These are phyloP conservation scores for Cyrtodaria siliqua DNA, from an alignment of 2,888 invertebrate genomes.

Conservation along the genomic window DNA sequence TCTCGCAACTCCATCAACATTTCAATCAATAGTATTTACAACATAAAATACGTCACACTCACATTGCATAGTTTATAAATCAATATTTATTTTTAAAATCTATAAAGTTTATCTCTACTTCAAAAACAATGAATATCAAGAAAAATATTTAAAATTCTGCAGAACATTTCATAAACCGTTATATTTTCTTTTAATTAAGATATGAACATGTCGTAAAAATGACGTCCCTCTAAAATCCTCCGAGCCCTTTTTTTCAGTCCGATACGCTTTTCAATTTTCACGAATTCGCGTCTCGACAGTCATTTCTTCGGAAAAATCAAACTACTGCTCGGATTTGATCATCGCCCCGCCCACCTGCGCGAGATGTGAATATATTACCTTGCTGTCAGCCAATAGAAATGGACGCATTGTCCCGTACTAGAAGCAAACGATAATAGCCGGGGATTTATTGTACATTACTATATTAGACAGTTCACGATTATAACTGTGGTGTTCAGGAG, in stretches of 20 bases:
- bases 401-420: slow-evolving; percentile 1
- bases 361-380: slow-evolving; percentile 55
- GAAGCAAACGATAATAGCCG: slow-evolving; percentile 22
- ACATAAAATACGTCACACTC: too few species aligned
- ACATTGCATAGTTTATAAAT: too few species aligned
- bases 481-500: slow-evolving; percentile 34
- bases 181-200: slow-evolving; percentile 13
- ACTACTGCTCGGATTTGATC: slow-evolving; percentile 44
- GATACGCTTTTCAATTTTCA: neutral
- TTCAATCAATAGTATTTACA: too few species aligned
- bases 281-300: slow-evolving; percentile 7
- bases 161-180: slow-evolving; percentile 18
- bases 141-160: neutral
- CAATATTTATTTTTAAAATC: too few species aligned
- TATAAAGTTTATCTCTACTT: too few species aligned
- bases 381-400: slow-evolving; percentile 37
- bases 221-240: slow-evolving; percentile 39
- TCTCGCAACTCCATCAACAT: too few species aligned
- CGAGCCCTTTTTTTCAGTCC: neutral
- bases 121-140: too few species aligned
- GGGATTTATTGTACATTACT: slow-evolving; percentile 44
- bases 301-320: slow-evolving; percentile 25
- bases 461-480: slow-evolving; percentile 40
- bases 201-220: too few species aligned
- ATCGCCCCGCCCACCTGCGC: slow-evolving; percentile 50